Evolutionary conservation across 53 echinoderm and acorn worm species (phyloP).

Genomic region (Crossaster papposus): DNA sequence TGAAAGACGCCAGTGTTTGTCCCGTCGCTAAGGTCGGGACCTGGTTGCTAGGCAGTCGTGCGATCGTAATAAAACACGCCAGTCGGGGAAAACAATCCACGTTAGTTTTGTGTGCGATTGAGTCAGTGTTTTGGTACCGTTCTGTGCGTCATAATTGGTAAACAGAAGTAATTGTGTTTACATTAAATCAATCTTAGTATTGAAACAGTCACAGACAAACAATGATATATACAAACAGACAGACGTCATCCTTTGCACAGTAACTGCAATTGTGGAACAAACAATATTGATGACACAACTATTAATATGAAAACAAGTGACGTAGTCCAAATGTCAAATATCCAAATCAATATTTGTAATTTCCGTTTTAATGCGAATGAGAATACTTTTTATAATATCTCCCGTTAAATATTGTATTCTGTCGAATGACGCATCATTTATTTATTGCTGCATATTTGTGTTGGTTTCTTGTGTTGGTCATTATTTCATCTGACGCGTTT

Average conservation of each 20-base stretch:
- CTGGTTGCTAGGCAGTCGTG: slow-evolving; percentile 7
- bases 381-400: background rate
- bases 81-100: background rate
- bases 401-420: background rate
- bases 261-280: too few species aligned
- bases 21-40: slow-evolving; percentile 38
- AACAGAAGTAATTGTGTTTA: background rate
- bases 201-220: background rate
- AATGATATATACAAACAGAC: background rate
- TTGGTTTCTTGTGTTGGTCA: background rate
- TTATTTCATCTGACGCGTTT: background rate
- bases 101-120: background rate
- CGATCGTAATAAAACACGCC: background rate
- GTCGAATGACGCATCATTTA: background rate
- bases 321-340: background rate
- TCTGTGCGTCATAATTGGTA: background rate
- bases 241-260: background rate
- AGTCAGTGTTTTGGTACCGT: background rate
- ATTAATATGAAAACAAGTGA: too few species aligned
- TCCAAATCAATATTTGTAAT: background rate
- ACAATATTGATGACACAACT: too few species aligned
- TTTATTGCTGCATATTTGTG: background rate
- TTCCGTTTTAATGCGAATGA: background rate
- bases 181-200: background rate
- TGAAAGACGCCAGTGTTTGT: slow-evolving; percentile 20